Evolutionary conservation across 2,888 invertebrate genomes (phyloP).

Genomic region (Dione vanillae): DNA sequence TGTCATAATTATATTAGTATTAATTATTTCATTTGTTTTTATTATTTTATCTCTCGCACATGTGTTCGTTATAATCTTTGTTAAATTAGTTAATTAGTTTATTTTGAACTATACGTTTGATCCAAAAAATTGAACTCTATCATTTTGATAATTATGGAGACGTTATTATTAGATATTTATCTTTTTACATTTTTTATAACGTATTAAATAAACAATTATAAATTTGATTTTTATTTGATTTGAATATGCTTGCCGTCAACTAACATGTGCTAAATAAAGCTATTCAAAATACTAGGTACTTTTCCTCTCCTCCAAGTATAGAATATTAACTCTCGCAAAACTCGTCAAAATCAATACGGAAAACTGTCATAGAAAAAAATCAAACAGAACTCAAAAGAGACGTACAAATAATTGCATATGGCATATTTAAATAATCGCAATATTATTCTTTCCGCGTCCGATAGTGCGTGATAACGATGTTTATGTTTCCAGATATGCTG

Average conservation of each 20-base stretch:
- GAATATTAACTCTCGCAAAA: too few relatives aligned
- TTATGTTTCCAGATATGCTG: background rate
- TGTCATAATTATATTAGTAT: constrained; percentile 16
- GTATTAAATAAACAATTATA: too few relatives aligned
- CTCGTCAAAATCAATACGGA: background rate
- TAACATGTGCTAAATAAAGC: too few relatives aligned
- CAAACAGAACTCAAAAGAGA: constrained; percentile 8
- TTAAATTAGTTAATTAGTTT: constrained; percentile 1
- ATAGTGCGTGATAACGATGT: constrained; percentile 28
- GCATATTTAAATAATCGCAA: constrained; percentile 25
- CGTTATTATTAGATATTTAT: background rate
- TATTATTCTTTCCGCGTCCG: constrained; percentile 31
- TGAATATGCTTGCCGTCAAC: too few relatives aligned
- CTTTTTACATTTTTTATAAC: too few relatives aligned
- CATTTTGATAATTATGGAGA: background rate
- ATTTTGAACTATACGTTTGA: background rate
- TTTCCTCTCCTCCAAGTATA: too few relatives aligned
- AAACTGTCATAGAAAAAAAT: background rate
- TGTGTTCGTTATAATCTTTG: background rate
- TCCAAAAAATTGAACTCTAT: background rate
- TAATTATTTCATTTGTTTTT: constrained; percentile 13
- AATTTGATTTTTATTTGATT: too few relatives aligned
- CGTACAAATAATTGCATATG: constrained; percentile 15
- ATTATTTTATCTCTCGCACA: background rate
- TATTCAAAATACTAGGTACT: too few relatives aligned